phyloP scores from a whole-genome alignment of 1,140 invertebrate genomes.

The Tetramorium alpestre region DNA sequence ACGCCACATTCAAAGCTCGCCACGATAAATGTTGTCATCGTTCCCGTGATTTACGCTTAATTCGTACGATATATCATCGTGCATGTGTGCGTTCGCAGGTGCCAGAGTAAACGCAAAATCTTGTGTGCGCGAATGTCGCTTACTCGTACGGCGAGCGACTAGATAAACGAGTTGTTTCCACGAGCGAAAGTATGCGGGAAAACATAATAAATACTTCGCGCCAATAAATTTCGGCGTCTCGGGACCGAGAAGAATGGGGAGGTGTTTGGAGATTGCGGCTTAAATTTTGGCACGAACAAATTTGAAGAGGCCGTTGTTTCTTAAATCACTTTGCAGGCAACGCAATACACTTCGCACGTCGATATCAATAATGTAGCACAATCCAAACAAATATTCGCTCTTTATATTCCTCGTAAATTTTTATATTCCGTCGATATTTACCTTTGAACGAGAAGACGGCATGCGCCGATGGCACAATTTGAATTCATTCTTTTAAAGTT shows the following conservation, averaged over 20 bases:
- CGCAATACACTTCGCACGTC: background rate
- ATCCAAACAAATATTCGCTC: background rate
- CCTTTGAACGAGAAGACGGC: background rate
- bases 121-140: background rate
- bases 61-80: conserved; percentile 7
- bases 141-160: background rate
- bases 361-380: background rate
- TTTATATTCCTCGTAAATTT: background rate
- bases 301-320: background rate
- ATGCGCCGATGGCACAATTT: background rate
- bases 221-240: conserved; percentile 47
- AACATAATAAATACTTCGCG: conserved; percentile 21
- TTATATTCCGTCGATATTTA: background rate
- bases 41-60: conserved; percentile 39
- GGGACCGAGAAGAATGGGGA: background rate
- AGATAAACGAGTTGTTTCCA: conserved; percentile 9
- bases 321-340: conserved; percentile 20
- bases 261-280: background rate
- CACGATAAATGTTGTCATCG: conserved; percentile 34
- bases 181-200: background rate
- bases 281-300: background rate
- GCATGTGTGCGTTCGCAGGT: background rate
- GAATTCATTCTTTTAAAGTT: background rate
- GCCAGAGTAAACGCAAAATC: background rate
- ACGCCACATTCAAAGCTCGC: too few species aligned